phyloP scores from a whole-genome alignment of 2,797 vertebrate species.

The Threskiornis aethiopicus region DNA sequence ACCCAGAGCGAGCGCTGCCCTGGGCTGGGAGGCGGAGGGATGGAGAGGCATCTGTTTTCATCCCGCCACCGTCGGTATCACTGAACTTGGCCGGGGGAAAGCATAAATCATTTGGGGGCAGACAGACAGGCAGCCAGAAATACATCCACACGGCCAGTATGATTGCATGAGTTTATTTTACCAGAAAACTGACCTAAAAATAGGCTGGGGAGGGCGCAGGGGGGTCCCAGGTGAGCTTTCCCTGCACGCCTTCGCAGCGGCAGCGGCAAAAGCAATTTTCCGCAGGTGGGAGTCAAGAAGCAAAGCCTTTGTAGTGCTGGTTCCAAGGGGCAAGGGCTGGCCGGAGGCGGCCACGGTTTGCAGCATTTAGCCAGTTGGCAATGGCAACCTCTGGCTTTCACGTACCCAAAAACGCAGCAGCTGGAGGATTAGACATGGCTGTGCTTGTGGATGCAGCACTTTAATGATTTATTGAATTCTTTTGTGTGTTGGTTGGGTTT shows the following conservation, averaged over 20 bases:
- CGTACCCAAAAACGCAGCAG: background rate
- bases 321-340: background rate
- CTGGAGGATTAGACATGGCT: conserved; percentile 23
- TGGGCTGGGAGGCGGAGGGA: background rate
- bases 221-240: background rate
- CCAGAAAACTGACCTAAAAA: background rate
- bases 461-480: conserved; percentile 62
- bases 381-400: conserved; percentile 3
- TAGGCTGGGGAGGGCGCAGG: accelerated
- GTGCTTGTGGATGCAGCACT: conserved; percentile 2
- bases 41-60: background rate
- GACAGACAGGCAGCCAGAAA: background rate
- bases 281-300: background rate
- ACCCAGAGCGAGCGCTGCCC: background rate
- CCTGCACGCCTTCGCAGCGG: background rate
- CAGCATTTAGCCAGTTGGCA: background rate
- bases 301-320: background rate
- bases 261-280: background rate
- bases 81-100: background rate
- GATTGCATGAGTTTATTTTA: background rate
- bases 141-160: background rate
- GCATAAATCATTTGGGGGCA: background rate
- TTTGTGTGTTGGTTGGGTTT: background rate
- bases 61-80: background rate
- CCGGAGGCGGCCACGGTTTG: background rate